Conservation (phyloP, 1,140 invertebrate species). For the Brachionus rubens region DNA sequence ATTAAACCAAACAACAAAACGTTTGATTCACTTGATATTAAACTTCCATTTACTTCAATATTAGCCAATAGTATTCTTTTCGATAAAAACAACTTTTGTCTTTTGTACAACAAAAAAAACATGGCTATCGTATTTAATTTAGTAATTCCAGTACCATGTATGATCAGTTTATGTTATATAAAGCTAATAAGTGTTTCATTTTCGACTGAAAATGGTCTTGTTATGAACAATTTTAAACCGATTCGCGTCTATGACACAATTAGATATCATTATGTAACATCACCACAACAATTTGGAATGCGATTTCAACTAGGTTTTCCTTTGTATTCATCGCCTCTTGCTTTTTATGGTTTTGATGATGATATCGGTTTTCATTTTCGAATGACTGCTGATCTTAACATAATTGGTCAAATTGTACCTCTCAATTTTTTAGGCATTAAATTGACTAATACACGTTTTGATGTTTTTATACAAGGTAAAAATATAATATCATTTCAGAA, state of each 20-base stretch:
- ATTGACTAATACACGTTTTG: background rate
- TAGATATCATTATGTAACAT: background rate
- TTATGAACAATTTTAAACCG: background rate
- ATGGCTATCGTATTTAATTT: background rate
- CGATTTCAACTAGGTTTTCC: background rate
- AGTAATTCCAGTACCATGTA: background rate
- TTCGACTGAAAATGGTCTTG: background rate
- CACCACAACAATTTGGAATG: background rate
- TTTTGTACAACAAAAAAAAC: background rate
- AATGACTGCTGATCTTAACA: background rate
- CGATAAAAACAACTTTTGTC: background rate
- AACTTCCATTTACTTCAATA: background rate
- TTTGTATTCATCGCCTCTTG: background rate
- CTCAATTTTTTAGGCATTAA: background rate
- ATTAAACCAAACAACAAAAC: background rate
- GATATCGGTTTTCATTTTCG: background rate
- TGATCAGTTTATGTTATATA: background rate
- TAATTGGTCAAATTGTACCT: background rate
- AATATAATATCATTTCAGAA: background rate
- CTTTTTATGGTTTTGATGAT: background rate
- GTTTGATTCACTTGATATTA: background rate
- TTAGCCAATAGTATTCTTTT: background rate
- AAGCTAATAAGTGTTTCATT: background rate
- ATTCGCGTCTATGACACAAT: background rate
- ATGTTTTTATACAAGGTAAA: background rate